A percentile compares a stretch with the other conserved stretches of the same genome.
phyloP scores from a whole-genome alignment of 37 sponge, comb jelly and placozoan species.

The Chondrosia reniformis region DNA sequence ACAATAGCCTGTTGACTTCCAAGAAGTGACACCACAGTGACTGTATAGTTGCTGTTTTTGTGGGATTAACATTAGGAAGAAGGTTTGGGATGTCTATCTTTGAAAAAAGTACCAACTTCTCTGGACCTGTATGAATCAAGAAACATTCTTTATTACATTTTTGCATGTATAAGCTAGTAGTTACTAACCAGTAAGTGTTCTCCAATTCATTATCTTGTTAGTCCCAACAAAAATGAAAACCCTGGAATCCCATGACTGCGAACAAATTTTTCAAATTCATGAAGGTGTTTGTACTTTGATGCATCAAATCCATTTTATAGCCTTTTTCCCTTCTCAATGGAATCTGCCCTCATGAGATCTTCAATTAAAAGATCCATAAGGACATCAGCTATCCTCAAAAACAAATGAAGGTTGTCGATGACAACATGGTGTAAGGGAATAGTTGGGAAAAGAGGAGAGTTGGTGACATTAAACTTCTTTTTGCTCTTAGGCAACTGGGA shows the following conservation, averaged over 20 bases:
- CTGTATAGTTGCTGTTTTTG: neutral
- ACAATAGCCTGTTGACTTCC: neutral
- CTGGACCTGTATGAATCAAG: neutral
- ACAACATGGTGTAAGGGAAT: slow-evolving; percentile 7
- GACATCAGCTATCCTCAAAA: slow-evolving; percentile 18
- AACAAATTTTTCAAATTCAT: neutral
- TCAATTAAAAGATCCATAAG: slow-evolving; percentile 7
- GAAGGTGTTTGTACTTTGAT: neutral
- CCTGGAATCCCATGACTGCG: slow-evolving; percentile 1
- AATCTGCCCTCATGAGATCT: neutral
- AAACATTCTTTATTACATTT: no score
- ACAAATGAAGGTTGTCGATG: slow-evolving; percentile 24
- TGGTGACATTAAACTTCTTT: slow-evolving; percentile 12
- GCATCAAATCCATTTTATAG: neutral
- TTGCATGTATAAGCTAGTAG: no score
- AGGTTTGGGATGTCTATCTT: neutral
- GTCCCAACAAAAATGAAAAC: neutral
- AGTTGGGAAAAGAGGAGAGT: neutral
- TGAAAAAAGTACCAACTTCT: slow-evolving; percentile 18
- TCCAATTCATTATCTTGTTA: neutral
- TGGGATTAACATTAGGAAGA: neutral
- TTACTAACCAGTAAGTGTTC: neutral
- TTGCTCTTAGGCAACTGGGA: neutral
- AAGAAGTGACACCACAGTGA: slow-evolving; percentile 4
- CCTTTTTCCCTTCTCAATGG: neutral